Conservation (phyloP, 1,140 invertebrate species). For the Hirudo medicinalis region DNA sequence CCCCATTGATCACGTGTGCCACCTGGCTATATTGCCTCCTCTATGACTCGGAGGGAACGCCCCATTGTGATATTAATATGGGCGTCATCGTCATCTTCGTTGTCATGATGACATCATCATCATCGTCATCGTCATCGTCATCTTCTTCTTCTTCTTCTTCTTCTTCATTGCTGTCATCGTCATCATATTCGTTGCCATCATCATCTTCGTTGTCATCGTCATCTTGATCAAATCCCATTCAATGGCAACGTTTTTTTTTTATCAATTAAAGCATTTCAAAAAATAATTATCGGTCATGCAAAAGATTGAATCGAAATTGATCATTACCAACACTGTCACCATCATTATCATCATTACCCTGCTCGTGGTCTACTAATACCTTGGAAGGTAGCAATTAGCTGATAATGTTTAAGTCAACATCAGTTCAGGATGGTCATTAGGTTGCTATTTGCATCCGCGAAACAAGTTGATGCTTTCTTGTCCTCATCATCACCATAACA, state of each 20-base stretch:
- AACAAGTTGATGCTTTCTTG: too few species aligned
- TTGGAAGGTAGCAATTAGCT: too few species aligned
- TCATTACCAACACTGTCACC: not conserved
- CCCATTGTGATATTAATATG: too few species aligned
- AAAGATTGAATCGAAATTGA: not conserved
- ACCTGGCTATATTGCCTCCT: too few species aligned
- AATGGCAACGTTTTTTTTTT: not conserved
- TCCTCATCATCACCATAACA: not conserved
- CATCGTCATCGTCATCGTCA: not conserved
- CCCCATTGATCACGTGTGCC: too few species aligned
- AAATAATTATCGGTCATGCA: too few species aligned
- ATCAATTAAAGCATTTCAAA: too few species aligned
- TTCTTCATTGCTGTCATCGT: not conserved
- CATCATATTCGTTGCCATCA: constrained; percentile 13
- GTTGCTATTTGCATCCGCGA: too few species aligned
- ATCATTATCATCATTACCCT: constrained; percentile 8
- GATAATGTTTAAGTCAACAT: too few species aligned
- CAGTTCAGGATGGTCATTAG: too few species aligned
- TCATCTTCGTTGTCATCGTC: not conserved
- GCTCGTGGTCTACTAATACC: not conserved
- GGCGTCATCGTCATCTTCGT: not conserved
- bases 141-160: not conserved
- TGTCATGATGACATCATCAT: constrained; percentile 5
- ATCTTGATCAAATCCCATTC: not conserved
- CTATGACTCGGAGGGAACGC: too few species aligned